phyloP scores from a whole-genome alignment of 2,113 vertebrate genomes.

The Pachyramphus minor region DNA sequence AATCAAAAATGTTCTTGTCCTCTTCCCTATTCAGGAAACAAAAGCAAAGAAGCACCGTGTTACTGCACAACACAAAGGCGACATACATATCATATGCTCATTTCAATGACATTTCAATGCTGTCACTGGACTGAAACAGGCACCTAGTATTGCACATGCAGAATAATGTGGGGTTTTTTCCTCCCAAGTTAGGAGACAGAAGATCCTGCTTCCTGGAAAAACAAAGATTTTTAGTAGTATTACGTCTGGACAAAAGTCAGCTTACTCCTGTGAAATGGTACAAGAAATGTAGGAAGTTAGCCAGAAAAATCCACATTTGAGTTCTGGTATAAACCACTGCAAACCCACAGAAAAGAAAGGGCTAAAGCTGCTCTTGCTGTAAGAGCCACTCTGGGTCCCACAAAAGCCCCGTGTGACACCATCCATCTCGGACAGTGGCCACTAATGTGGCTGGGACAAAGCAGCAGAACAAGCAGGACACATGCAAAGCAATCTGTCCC shows the following conservation, averaged over 20 bases:
- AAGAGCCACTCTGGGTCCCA: not conserved
- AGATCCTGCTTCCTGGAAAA: not conserved
- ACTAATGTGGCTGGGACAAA: not conserved
- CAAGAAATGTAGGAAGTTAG: not conserved
- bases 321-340: not conserved
- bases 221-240: not conserved
- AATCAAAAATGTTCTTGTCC: conserved; percentile 97
- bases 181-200: not conserved
- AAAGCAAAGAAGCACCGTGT: conserved; percentile 16
- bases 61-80: conserved; percentile 21
- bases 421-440: not conserved
- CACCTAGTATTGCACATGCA: not conserved
- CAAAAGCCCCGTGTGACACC: not conserved
- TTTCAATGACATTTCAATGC: not conserved
- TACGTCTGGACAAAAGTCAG: not conserved
- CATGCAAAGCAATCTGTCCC: not conserved
- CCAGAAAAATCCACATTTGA: not conserved
- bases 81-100: not conserved
- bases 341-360: not conserved
- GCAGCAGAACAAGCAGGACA: not conserved
- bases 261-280: not conserved
- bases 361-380: not conserved
- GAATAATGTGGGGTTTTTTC: not conserved
- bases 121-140: not conserved
- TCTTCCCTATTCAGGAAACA: conserved; percentile 84